Percentiles rank a stretch among this genome's conserved stretches.
These are phyloP conservation scores for Lepidurus arcticus DNA, from an alignment of 1,140 invertebrate species.

Conservation along the genomic window DNA sequence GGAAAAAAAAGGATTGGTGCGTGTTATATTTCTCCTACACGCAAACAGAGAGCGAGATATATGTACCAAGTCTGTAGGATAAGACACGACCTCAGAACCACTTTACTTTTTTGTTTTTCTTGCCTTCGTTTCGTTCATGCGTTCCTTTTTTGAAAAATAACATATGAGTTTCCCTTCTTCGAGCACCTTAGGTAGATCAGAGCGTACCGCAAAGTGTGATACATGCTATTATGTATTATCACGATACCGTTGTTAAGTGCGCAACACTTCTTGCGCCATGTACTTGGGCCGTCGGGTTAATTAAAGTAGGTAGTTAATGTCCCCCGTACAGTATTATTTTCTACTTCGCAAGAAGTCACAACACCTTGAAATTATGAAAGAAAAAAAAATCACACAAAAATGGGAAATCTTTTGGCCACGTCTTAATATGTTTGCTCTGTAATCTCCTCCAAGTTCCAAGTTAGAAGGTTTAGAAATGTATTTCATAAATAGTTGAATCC, in stretches of 20 bases:
- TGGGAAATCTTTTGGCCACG: no score
- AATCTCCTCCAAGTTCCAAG: no score
- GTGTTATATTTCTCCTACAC: slow-evolving; percentile 13
- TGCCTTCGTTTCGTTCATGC: background rate
- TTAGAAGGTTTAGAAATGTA: no score
- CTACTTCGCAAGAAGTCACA: background rate
- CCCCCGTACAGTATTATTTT: background rate
- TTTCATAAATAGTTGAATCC: background rate
- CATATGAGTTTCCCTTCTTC: background rate
- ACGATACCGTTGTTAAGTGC: background rate
- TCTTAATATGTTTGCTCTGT: no score
- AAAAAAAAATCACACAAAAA: no score
- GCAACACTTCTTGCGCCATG: background rate
- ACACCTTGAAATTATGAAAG: no score
- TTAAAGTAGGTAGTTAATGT: background rate
- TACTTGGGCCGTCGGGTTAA: slow-evolving; percentile 6
- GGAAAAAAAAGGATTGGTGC: slow-evolving; percentile 4
- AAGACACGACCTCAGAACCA: background rate
- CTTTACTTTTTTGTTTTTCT: background rate
- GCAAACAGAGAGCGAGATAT: background rate
- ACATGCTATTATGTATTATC: slow-evolving; percentile 16
- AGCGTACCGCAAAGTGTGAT: slow-evolving; percentile 7
- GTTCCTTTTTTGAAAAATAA: background rate
- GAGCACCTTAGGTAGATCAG: background rate
- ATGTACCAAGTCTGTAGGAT: background rate